Conservation (phyloP, 2,113 vertebrate species). For the Synchiropus splendidus region DNA sequence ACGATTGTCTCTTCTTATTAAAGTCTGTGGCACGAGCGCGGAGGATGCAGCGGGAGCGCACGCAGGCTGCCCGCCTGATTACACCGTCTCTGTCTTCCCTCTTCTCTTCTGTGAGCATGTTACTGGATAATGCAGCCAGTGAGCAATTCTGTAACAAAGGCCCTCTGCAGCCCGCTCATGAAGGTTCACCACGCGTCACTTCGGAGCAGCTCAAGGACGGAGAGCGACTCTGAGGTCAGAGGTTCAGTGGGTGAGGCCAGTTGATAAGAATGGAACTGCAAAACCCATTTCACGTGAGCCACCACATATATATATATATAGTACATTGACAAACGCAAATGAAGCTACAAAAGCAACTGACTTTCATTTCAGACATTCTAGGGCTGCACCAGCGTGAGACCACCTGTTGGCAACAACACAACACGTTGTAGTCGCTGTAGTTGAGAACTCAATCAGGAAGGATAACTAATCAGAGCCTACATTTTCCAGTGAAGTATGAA, state of each 20-base stretch:
- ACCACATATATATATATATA: too few relatives aligned
- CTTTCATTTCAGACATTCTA: too few relatives aligned
- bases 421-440: too few relatives aligned
- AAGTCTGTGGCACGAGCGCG: slow-evolving; percentile 30
- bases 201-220: slow-evolving; percentile 9
- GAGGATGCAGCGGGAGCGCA: slow-evolving; percentile 37
- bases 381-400: too few relatives aligned
- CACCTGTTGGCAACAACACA: too few relatives aligned
- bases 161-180: slow-evolving; percentile 22
- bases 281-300: too few relatives aligned
- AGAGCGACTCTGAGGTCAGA: slow-evolving; percentile 8
- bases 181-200: slow-evolving; percentile 25
- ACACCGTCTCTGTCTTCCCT: slow-evolving; percentile 10
- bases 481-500: too few relatives aligned
- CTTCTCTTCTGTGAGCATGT: slow-evolving; percentile 42
- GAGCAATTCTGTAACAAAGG: slow-evolving; percentile 43
- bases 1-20: slow-evolving; percentile 56
- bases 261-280: too few relatives aligned
- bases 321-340: too few relatives aligned
- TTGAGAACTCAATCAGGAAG: too few relatives aligned
- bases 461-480: too few relatives aligned
- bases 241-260: neutral
- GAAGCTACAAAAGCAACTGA: too few relatives aligned
- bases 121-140: slow-evolving; percentile 46
- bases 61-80: slow-evolving; percentile 35